Conservation (phyloP, 2,888 invertebrate genomes). For the Dorcus hopei region DNA sequence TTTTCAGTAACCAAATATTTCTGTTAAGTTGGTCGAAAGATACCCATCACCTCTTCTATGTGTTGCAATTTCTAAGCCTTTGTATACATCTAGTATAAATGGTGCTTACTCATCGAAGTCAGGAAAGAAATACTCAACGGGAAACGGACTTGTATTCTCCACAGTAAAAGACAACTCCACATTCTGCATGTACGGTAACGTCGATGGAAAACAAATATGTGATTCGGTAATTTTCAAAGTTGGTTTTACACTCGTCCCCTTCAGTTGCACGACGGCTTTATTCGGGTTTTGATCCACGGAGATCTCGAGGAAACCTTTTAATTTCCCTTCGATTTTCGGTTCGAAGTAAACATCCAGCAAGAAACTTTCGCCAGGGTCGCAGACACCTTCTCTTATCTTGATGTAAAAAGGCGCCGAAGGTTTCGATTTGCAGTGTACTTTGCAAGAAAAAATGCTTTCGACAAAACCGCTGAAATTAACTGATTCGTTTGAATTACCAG, state of each 20-base stretch:
- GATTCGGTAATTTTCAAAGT: slow-evolving; percentile 53
- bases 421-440: not conserved
- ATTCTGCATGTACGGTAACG: slow-evolving; percentile 60
- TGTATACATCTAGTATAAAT: not conserved
- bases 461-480: too few relatives aligned
- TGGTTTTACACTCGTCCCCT: slow-evolving; percentile 56
- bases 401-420: slow-evolving; percentile 30
- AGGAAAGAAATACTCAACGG: slow-evolving; percentile 66
- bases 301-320: slow-evolving; percentile 38
- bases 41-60: too few relatives aligned
- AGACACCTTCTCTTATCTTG: too few relatives aligned
- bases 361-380: slow-evolving; percentile 51
- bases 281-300: slow-evolving; percentile 55
- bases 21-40: too few relatives aligned
- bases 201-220: slow-evolving; percentile 58
- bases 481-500: too few relatives aligned
- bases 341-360: slow-evolving; percentile 58
- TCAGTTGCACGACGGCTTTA: slow-evolving; percentile 50
- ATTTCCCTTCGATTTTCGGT: slow-evolving; percentile 52
- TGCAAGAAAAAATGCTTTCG: too few relatives aligned
- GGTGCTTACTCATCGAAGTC: slow-evolving; percentile 61
- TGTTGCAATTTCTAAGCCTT: not conserved
- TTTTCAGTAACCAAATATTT: too few relatives aligned
- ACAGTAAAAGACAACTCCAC: slow-evolving; percentile 59
- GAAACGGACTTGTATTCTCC: slow-evolving; percentile 62